phyloP scores from a whole-genome alignment of 2,113 vertebrate species.

The Tychaedon coryphoeus region DNA sequence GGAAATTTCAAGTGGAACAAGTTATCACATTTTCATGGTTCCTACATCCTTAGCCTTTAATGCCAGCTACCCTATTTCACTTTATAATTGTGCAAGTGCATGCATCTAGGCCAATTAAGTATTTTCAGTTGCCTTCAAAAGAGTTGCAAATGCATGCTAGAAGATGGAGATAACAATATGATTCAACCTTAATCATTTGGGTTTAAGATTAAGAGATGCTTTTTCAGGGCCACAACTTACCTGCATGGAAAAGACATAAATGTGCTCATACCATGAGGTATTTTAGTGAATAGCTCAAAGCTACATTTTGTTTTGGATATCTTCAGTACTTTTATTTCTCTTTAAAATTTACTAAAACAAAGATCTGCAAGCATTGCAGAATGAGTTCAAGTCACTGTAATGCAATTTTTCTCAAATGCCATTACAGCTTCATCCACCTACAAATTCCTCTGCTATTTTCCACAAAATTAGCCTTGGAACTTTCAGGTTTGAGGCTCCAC shows the following conservation, averaged over 20 bases:
- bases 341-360: neutral
- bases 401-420: neutral
- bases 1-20: neutral
- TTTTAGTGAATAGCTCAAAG: neutral
- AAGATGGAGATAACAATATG: neutral
- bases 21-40: constrained; percentile 15
- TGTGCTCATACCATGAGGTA: neutral
- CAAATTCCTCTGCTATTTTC: neutral
- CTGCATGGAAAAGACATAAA: neutral
- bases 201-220: neutral
- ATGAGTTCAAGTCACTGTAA: neutral
- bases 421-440: neutral
- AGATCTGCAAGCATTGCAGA: neutral
- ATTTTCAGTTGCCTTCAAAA: neutral
- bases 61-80: neutral
- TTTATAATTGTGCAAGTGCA: neutral
- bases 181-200: neutral
- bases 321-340: neutral
- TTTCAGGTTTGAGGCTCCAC: neutral
- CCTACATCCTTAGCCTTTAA: neutral
- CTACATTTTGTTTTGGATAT: neutral
- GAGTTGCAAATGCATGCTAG: neutral
- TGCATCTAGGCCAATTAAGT: neutral
- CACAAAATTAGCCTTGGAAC: neutral
- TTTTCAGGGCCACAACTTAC: neutral